These are phyloP conservation scores for Macroramphosus scolopax DNA, from an alignment of 2,797 vertebrate species.

Conservation along the genomic window DNA sequence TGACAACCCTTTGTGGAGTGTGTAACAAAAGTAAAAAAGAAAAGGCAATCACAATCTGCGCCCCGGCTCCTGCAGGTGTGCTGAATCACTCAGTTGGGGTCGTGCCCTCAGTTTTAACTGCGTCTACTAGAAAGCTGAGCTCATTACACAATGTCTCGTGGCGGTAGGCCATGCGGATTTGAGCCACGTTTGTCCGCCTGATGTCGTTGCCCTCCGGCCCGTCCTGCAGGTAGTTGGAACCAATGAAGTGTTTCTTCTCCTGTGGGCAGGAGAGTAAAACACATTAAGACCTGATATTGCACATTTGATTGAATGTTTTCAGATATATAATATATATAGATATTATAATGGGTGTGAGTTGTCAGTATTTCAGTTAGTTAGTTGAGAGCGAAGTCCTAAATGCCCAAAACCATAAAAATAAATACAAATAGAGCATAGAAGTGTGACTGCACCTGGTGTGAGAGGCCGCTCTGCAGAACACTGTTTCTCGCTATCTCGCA, in stretches of 20 bases:
- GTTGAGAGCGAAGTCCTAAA: no score
- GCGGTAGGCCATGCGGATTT: constrained; percentile 95
- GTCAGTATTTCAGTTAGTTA: no score
- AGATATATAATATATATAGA: no score
- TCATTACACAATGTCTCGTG: constrained; percentile 93
- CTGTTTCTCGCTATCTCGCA: constrained; percentile 98
- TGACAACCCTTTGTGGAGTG: no score
- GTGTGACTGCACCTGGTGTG: constrained; percentile 83
- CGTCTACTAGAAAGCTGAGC: constrained; percentile 92
- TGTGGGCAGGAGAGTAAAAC: constrained; percentile 43
- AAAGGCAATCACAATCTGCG: no score
- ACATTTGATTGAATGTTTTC: neutral
- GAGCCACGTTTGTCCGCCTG: constrained; percentile 91
- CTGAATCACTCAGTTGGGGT: constrained; percentile 45
- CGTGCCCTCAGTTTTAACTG: constrained; percentile 81
- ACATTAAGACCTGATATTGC: neutral
- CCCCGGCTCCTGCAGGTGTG: neutral
- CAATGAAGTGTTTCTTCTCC: constrained; percentile 95
- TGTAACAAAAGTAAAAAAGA: no score
- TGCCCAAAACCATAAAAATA: no score
- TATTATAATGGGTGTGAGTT: no score
- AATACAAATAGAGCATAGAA: neutral
- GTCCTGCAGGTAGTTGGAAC: constrained; percentile 87
- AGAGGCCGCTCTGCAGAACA: constrained; percentile 91
- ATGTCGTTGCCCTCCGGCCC: constrained; percentile 95